Conservation (phyloP, 2,797 vertebrate genomes). For the Smutsia gigantea region DNA sequence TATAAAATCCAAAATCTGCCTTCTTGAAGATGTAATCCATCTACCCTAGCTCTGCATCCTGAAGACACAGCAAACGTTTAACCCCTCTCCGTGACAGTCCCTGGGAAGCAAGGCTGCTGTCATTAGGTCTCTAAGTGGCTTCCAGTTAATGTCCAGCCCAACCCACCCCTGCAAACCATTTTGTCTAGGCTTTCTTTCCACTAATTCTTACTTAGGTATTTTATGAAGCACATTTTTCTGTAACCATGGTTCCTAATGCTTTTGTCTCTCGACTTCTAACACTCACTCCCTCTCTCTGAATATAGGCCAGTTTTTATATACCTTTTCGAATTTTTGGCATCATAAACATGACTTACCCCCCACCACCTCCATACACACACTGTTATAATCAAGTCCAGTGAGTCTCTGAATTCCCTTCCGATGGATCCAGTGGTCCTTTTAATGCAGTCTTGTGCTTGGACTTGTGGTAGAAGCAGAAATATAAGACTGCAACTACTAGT, state of each 20-base stretch:
- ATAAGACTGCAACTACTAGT: neutral
- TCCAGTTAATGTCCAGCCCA: neutral
- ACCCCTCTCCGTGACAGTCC: too few relatives aligned
- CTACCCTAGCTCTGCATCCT: neutral
- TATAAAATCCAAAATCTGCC: neutral
- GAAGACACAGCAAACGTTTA: neutral
- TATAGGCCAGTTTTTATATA: neutral
- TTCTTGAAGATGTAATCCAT: too few relatives aligned
- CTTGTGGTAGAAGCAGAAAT: neutral
- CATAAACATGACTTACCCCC: neutral
- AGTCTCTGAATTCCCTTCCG: neutral
- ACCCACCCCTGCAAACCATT: neutral
- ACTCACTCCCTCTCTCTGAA: neutral
- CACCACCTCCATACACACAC: neutral
- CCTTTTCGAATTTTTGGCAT: neutral
- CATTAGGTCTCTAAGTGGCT: neutral
- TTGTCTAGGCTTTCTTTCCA: neutral
- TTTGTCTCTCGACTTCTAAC: neutral
- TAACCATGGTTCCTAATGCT: neutral
- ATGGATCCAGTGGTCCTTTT: neutral
- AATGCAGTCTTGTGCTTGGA: too few relatives aligned
- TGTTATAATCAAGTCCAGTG: neutral
- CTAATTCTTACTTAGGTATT: neutral
- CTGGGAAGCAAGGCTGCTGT: neutral
- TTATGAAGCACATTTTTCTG: neutral